Percentiles rank a stretch among this genome's conserved stretches.
phyloP scores from a whole-genome alignment of 2,113 vertebrate genomes.

The Cathartes aura region DNA sequence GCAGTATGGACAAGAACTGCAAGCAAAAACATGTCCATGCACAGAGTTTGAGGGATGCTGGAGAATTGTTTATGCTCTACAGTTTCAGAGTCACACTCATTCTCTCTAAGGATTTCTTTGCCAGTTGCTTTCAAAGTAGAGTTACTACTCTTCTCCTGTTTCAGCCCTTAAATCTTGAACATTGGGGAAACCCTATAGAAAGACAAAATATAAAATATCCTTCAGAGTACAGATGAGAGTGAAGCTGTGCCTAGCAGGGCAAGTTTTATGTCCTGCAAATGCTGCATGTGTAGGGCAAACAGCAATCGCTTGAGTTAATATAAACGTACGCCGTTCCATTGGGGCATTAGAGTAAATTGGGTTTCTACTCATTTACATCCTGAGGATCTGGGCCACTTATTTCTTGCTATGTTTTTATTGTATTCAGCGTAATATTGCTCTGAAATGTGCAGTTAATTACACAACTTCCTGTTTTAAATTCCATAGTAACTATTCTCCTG shows the following conservation, averaged over 20 bases:
- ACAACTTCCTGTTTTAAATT: constrained; percentile 28
- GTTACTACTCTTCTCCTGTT: not conserved
- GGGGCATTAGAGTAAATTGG: not conserved
- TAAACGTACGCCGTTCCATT: not conserved
- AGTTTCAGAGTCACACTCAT: not conserved
- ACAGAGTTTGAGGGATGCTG: not conserved
- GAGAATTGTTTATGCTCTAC: not conserved
- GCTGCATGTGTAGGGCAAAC: not conserved
- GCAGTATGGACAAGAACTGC: not conserved
- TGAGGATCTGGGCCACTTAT: not conserved
- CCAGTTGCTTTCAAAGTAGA: not conserved
- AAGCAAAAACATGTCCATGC: not conserved
- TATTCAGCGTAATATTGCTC: not conserved
- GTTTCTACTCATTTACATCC: not conserved
- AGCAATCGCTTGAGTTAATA: not conserved
- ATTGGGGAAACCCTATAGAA: not conserved
- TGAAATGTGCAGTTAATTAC: constrained; percentile 5
- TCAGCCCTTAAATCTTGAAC: not conserved
- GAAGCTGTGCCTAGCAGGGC: not conserved
- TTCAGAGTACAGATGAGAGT: not conserved
- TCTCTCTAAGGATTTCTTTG: not conserved
- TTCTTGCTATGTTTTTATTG: not conserved
- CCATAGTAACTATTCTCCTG: not conserved
- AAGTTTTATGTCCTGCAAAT: not conserved
- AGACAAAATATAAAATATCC: not conserved